These are phyloP conservation scores for Esox lucius DNA, from an alignment of 2,797 vertebrate genomes.

Conservation along the genomic window DNA sequence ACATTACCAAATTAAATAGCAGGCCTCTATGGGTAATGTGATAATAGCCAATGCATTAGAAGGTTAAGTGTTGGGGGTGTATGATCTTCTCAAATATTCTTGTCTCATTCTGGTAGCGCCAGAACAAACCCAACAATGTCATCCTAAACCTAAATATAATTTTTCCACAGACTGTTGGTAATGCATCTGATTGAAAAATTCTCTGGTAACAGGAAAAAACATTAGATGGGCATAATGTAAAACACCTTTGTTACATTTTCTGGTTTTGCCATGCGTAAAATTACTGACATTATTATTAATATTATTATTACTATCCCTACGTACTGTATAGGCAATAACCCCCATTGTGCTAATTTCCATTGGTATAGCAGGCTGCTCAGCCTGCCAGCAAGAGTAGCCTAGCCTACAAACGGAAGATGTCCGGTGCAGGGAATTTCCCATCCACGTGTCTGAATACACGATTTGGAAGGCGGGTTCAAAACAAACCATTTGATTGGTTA, in stretches of 20 bases:
- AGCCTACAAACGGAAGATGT: constrained; percentile 21
- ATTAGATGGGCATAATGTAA: background rate
- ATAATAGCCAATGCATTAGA: background rate
- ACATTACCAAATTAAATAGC: background rate
- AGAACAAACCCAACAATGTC: background rate
- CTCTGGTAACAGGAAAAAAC: background rate
- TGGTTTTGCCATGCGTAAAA: background rate
- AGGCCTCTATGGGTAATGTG: background rate
- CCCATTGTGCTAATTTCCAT: background rate
- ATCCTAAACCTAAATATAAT: constrained; percentile 1
- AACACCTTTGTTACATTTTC: background rate
- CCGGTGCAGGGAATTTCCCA: constrained; percentile 79
- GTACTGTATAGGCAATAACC: background rate
- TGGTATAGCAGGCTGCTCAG: background rate
- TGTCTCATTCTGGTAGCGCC: background rate
- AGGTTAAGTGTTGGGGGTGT: background rate
- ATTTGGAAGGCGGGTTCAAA: constrained; percentile 65
- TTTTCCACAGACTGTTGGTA: background rate
- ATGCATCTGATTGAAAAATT: background rate
- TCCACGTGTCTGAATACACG: constrained; percentile 76
- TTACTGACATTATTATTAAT: background rate
- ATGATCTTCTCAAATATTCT: background rate
- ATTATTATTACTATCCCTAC: background rate
- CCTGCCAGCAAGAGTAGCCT: constrained; percentile 1
- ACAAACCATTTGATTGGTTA: constrained; percentile 76